A percentile compares a stretch with the other conserved stretches of the same genome.
Evolutionary conservation across 2,113 vertebrate genomes (phyloP).

Genomic region (Microtus montanus): DNA sequence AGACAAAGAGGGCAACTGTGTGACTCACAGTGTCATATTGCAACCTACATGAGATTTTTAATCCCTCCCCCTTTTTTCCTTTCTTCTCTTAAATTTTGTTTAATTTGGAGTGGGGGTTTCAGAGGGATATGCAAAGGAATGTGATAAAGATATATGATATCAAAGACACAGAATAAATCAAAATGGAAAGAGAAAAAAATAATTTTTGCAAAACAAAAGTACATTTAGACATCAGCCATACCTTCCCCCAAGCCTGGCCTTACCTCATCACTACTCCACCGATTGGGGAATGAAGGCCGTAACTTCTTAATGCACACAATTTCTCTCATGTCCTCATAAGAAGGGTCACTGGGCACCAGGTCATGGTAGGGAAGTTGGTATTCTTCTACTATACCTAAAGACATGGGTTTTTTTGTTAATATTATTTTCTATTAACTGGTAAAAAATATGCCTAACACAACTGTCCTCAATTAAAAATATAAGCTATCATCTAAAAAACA

Average conservation of each 20-base stretch:
- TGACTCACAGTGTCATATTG: neutral
- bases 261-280: constrained; percentile 98
- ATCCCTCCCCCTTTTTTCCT: neutral
- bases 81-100: neutral
- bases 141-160: neutral
- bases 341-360: constrained; percentile 94
- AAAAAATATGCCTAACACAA: neutral
- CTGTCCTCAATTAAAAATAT: neutral
- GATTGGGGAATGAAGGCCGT: constrained; percentile 95
- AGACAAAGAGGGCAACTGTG: neutral
- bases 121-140: neutral
- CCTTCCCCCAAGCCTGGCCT: neutral
- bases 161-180: neutral
- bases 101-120: neutral
- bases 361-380: constrained; percentile 97
- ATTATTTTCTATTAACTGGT: neutral
- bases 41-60: neutral
- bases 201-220: neutral
- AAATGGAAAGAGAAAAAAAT: neutral
- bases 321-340: constrained; percentile 98
- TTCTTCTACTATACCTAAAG: constrained; percentile 95
- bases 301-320: constrained; percentile 95
- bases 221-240: fast-evolving
- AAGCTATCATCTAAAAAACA: neutral
- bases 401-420: neutral